Evolutionary conservation across 1,140 invertebrate species (phyloP).

Genomic region (Periplaneta americana): DNA sequence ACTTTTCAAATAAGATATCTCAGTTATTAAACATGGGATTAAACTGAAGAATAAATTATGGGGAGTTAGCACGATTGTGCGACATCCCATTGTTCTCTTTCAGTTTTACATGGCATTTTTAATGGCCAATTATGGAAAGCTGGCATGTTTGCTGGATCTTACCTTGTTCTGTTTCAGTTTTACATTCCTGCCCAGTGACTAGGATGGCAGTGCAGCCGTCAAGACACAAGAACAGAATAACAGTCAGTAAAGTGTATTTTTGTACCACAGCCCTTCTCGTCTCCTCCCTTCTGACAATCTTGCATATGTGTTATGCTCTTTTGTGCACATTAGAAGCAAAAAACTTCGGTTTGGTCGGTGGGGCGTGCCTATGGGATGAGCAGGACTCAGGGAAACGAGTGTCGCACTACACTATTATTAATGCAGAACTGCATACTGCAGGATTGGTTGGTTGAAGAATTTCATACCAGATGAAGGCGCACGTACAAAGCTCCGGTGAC

Average conservation of each 20-base stretch:
- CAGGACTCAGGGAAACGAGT: not conserved
- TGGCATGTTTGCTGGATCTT: not conserved
- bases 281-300: not conserved
- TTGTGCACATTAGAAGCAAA: not conserved
- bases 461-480: no score
- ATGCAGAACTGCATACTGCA: not conserved
- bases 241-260: not conserved
- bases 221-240: not conserved
- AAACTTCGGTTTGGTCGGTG: not conserved
- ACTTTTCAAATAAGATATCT: no score
- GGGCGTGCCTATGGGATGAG: not conserved
- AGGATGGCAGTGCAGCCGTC: not conserved
- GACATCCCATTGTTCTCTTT: no score
- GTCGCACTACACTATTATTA: not conserved
- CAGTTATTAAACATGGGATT: no score
- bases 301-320: not conserved
- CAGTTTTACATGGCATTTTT: no score
- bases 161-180: not conserved
- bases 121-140: no score
- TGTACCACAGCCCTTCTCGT: not conserved
- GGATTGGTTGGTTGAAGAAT: no score
- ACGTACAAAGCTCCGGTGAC: no score
- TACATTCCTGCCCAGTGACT: not conserved
- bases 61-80: no score
- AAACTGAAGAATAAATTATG: no score